These are phyloP conservation scores for Tiphia femorata DNA, from an alignment of 2,888 invertebrate species.

Conservation along the genomic window DNA sequence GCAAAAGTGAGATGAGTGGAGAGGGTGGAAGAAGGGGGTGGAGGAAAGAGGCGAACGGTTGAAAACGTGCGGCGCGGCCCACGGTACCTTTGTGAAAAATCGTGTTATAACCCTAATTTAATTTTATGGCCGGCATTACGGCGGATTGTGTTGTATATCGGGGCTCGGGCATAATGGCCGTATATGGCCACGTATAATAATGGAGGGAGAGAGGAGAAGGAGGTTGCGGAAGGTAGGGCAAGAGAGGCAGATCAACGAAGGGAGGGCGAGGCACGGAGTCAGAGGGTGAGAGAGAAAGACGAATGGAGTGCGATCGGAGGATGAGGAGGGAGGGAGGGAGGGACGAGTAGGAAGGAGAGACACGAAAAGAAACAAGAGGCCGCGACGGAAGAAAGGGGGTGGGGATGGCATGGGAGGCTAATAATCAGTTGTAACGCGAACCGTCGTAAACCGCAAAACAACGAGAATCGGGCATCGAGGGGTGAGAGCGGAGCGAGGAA, in stretches of 20 bases:
- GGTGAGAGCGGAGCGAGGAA: slow-evolving; percentile 16
- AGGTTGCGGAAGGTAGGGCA: background rate
- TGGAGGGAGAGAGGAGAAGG: slow-evolving; percentile 39
- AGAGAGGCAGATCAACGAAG: background rate
- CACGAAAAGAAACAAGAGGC: slow-evolving; percentile 9
- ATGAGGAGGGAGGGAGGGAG: slow-evolving; percentile 20
- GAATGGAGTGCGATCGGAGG: slow-evolving; percentile 2
- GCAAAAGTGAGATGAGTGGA: slow-evolving; percentile 18
- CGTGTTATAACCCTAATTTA: slow-evolving; percentile 70
- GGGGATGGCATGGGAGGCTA: slow-evolving; percentile 45
- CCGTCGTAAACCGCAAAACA: slow-evolving; percentile 67
- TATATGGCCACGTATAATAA: slow-evolving; percentile 54
- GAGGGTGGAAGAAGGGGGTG: slow-evolving; percentile 16
- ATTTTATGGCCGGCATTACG: slow-evolving; percentile 68
- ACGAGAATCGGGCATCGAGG: slow-evolving; percentile 54
- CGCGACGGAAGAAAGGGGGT: slow-evolving; percentile 25
- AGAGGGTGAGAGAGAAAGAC: slow-evolving; percentile 5
- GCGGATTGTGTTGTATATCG: slow-evolving; percentile 64
- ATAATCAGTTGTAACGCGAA: slow-evolving; percentile 69
- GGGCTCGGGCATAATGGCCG: slow-evolving; percentile 47
- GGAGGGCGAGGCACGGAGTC: slow-evolving; percentile 29
- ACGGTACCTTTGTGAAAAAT: slow-evolving; percentile 68
- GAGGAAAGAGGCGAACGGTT: slow-evolving; percentile 23
- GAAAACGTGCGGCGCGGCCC: slow-evolving; percentile 41
- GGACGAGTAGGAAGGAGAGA: slow-evolving; percentile 18